Evolutionary conservation across 2,113 vertebrate species (phyloP), one percentile per base, ranked within the genome.

Genomic region (Microtus ochrogaster): DNA sequence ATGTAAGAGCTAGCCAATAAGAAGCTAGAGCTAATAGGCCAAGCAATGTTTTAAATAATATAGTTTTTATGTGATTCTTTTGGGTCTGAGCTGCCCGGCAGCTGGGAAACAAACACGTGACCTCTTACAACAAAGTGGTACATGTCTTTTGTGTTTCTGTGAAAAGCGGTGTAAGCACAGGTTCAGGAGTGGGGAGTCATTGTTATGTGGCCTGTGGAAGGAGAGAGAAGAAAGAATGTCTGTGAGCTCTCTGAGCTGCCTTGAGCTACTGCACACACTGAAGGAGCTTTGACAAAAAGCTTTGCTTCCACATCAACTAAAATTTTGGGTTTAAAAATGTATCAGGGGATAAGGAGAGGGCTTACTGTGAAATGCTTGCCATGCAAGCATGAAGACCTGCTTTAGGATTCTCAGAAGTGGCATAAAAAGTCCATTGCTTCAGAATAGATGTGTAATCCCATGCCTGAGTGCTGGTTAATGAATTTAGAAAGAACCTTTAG

Each of bases 61-160:
- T 19, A 17, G 55, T 58, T 58, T 58, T 17, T 58, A 14, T 55
- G 52, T 55, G 52, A 55, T 55, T 55, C 16, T 55, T 55, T 55
- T 16, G 52, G 52, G 17, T 58, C 55, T 58, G 55, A 58, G 55
- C 55, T 58, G 17, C 19, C 55, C 1, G 1, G 55, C 1, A 7
- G 55, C 55, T 5, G 1, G 5, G 19, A 58, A 58, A 21, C 55
- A 58, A 58, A 58, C 19, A 19, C 21, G 17, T 58, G 55, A 58
- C 19, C 55, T 58, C 55, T 58, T 58, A 58, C 19, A 58, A 21
- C 55, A 21, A 58, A 58, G 55, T 58, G 55, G 55, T 24, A 5
- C n/a, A 21, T n/a, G 16, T 2, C 3, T 0, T 10, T 5, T 9
- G 1, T 22, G 16, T 26, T 3, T 24, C 13, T 9, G 3, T n/a